These are phyloP conservation scores for Mormyrus hasselquistii DNA, from an alignment of 2,797 vertebrate genomes.

Conservation along the genomic window DNA sequence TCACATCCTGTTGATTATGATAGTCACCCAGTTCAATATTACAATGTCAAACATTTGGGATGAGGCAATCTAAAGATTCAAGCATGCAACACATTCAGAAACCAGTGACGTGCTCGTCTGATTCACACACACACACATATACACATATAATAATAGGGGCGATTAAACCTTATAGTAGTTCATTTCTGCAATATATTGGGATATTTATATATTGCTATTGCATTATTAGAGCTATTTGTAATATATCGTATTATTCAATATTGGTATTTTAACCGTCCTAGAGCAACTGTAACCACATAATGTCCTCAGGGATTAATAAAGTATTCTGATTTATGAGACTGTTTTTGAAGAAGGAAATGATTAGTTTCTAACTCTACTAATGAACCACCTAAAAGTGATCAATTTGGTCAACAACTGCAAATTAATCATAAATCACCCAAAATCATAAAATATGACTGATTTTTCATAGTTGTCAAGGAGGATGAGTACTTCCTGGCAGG, in stretches of 20 bases:
- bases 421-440: neutral
- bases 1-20: neutral
- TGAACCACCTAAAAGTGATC: neutral
- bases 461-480: neutral
- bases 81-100: neutral
- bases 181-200: no score
- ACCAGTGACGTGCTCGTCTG: neutral
- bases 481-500: neutral
- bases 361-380: neutral
- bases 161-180: no score
- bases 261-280: neutral
- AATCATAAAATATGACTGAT: neutral
- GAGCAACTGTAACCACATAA: neutral
- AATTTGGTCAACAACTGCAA: neutral
- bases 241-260: neutral
- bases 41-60: neutral
- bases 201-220: no score
- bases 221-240: no score
- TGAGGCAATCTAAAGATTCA: neutral
- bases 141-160: no score
- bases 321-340: neutral
- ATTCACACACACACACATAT: neutral
- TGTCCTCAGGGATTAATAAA: neutral
- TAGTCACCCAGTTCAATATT: neutral
- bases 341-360: neutral